phyloP scores from a whole-genome alignment of 2,888 invertebrate genomes.

The Griposia aprilina region DNA sequence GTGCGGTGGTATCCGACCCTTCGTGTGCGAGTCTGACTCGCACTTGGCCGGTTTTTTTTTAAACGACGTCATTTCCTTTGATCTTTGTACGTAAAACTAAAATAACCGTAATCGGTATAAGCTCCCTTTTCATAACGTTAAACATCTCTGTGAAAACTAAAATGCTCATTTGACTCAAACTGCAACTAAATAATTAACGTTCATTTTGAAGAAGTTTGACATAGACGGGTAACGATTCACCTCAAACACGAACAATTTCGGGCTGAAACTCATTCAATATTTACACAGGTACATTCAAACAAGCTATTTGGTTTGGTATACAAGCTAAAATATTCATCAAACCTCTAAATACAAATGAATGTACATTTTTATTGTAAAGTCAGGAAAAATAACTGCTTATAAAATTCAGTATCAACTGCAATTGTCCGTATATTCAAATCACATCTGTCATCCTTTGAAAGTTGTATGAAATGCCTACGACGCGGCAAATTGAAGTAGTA shows the following conservation, averaged over 20 bases:
- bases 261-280: constrained; percentile 31
- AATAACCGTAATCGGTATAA: not conserved
- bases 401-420: not conserved
- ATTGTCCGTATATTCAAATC: not conserved
- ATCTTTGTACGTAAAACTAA: too few species aligned
- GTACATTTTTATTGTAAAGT: too few species aligned
- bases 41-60: too few species aligned
- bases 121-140: not conserved
- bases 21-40: too few species aligned
- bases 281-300: constrained; percentile 4
- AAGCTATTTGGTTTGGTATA: not conserved
- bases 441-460: not conserved
- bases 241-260: constrained; percentile 14
- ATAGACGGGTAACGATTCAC: constrained; percentile 10
- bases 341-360: too few species aligned
- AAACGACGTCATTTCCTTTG: too few species aligned
- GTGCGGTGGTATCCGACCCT: too few species aligned
- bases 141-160: too few species aligned
- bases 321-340: not conserved
- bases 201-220: not conserved
- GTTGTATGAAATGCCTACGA: not conserved
- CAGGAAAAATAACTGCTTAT: not conserved
- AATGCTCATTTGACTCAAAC: not conserved
- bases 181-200: constrained; percentile 9
- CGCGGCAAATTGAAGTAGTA: not conserved